A percentile compares a stretch with the other conserved stretches of the same genome.
Conservation (phyloP, 2,797 vertebrate genomes). For the Podarcis siculus region DNA sequence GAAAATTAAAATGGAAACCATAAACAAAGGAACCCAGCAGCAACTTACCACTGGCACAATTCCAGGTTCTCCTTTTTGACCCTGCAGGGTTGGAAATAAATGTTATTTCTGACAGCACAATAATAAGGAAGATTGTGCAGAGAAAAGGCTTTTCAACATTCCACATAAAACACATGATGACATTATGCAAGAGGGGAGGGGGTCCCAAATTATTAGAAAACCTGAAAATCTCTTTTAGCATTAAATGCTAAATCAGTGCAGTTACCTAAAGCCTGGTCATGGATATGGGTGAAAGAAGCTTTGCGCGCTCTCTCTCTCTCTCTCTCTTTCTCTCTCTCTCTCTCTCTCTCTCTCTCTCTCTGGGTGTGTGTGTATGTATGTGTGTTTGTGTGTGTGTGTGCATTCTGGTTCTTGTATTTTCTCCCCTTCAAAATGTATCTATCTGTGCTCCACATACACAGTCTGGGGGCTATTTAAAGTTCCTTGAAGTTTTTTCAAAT, state of each 20-base stretch:
- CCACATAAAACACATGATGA: neutral
- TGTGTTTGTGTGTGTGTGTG: fast-evolving
- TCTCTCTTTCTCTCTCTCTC: too few species aligned
- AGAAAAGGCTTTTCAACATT: neutral
- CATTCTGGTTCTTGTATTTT: neutral
- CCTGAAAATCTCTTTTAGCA: neutral
- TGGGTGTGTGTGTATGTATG: too few species aligned
- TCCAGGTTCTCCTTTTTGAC: conserved; percentile 97
- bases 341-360: too few species aligned
- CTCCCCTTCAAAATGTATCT: neutral
- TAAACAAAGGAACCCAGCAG: neutral
- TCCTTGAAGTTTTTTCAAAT: neutral
- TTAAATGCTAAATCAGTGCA: neutral
- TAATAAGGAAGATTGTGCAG: neutral
- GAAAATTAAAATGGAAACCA: neutral
- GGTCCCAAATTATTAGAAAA: neutral
- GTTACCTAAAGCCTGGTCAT: neutral
- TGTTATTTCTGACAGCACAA: neutral
- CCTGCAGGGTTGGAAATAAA: conserved; percentile 76
- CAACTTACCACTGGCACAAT: conserved; percentile 91
- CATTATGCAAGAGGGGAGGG: neutral
- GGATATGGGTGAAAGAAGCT: neutral
- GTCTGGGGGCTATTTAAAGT: neutral
- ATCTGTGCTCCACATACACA: neutral
- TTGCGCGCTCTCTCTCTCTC: too few species aligned